These are phyloP conservation scores for Ischnus inquisitorius DNA, from an alignment of 2,888 invertebrate species.

Conservation along the genomic window DNA sequence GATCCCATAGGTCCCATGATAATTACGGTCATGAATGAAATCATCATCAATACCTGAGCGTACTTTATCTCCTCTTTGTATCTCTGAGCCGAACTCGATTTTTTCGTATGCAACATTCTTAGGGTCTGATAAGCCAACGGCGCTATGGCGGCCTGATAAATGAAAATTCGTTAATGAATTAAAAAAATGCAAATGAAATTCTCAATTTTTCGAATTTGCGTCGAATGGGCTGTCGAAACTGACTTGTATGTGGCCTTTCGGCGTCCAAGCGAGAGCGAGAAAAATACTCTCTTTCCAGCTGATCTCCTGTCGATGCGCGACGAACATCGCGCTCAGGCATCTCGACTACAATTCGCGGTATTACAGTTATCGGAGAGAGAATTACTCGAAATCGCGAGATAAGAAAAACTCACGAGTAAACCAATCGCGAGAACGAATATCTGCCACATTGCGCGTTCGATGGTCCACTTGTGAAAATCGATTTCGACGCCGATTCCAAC, in stretches of 20 bases:
- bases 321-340: constrained; percentile 50
- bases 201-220: background rate
- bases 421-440: constrained; percentile 54
- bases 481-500: constrained; percentile 91
- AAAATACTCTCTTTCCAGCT: constrained; percentile 61
- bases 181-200: background rate
- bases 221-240: background rate
- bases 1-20: constrained; percentile 60
- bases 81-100: constrained; percentile 20
- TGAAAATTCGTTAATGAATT: background rate
- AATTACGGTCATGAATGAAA: constrained; percentile 59
- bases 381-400: background rate
- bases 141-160: constrained; percentile 50
- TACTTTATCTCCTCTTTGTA: constrained; percentile 56
- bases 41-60: constrained; percentile 56
- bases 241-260: constrained; percentile 59
- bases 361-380: background rate
- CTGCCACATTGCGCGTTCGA: constrained; percentile 57
- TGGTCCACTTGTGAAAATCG: constrained; percentile 86
- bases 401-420: constrained; percentile 30
- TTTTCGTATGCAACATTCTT: constrained; percentile 36
- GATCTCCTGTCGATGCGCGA: constrained; percentile 56
- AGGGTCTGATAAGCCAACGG: constrained; percentile 58
- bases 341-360: constrained; percentile 37
- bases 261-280: constrained; percentile 58